Conservation (phyloP, 1,140 invertebrate species). For the Micrasema minimum region DNA sequence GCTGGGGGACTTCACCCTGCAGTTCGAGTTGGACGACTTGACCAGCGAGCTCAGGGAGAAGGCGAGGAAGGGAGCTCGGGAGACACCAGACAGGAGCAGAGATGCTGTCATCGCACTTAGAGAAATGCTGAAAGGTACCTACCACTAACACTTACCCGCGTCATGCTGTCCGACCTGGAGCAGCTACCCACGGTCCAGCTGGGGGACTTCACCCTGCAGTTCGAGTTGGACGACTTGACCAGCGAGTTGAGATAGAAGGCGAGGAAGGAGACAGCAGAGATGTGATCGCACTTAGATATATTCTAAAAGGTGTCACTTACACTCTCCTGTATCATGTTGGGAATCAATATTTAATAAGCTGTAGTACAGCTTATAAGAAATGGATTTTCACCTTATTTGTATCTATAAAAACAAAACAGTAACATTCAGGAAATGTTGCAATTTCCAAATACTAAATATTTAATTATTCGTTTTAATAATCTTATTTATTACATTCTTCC, state of each 20-base stretch:
- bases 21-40: conserved; percentile 76
- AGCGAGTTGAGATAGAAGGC: conserved; percentile 77
- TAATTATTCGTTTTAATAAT: too few species aligned
- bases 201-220: conserved; percentile 73
- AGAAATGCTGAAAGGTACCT: conserved; percentile 77
- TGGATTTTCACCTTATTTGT: too few species aligned
- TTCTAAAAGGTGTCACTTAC: conserved; percentile 81
- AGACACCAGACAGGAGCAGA: conserved; percentile 74
- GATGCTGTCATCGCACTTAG: conserved; percentile 72
- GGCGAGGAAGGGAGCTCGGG: conserved; percentile 77
- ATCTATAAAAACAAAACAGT: too few species aligned
- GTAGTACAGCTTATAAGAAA: too few species aligned
- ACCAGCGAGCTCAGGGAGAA: conserved; percentile 73
- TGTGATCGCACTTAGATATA: conserved; percentile 70
- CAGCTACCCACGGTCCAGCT: conserved; percentile 74
- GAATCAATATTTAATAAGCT: too few species aligned
- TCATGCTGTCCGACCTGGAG: conserved; percentile 76
- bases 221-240: conserved; percentile 74
- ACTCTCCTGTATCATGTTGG: conserved; percentile 75
- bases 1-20: conserved; percentile 73
- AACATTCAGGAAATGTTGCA: too few species aligned
- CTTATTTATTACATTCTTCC: too few species aligned
- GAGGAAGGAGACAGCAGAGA: conserved; percentile 76
- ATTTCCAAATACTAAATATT: too few species aligned
- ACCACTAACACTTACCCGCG: too few species aligned